Conservation (phyloP, 2,113 vertebrate species). For the Pteronura brasiliensis region DNA sequence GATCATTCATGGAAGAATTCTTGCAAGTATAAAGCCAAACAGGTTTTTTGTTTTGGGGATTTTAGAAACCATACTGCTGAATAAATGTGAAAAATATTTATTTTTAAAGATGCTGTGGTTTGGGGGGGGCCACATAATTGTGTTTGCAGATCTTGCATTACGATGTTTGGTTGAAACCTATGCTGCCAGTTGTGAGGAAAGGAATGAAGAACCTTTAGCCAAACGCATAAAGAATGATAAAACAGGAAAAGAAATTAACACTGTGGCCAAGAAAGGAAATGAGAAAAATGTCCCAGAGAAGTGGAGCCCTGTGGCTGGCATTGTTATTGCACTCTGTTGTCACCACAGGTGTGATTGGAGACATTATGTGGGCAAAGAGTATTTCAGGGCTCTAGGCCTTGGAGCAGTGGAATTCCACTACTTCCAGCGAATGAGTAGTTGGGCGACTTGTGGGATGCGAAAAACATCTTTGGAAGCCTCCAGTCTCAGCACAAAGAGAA, state of each 20-base stretch:
- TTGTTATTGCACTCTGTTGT: conserved; percentile 95
- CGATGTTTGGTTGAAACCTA: conserved; percentile 91
- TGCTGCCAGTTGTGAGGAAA: conserved; percentile 57
- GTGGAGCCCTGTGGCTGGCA: conserved; percentile 81
- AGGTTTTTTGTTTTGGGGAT: conserved; percentile 19
- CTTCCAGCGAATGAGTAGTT: conserved; percentile 97
- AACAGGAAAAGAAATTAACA: conserved; percentile 37
- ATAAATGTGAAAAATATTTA: conserved; percentile 24
- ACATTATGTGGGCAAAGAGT: conserved; percentile 94
- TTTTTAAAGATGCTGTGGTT: conserved; percentile 54
- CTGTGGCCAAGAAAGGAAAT: conserved; percentile 39
- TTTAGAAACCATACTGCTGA: conserved; percentile 3
- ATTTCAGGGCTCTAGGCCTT: conserved; percentile 90
- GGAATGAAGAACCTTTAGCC: conserved; percentile 78
- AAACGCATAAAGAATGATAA: conserved; percentile 84
- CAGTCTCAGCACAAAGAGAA: background rate
- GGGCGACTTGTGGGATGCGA: conserved; percentile 94
- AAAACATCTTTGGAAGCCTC: conserved; percentile 58
- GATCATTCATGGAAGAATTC: background rate
- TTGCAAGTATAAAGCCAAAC: background rate
- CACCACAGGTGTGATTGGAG: conserved; percentile 98
- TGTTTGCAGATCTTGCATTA: conserved; percentile 91
- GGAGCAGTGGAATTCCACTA: conserved; percentile 90
- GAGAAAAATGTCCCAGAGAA: background rate
- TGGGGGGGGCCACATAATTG: conserved; percentile 47